Evolutionary conservation across 2,888 invertebrate species (phyloP).

Genomic region (Minunthozetes semirufus): DNA sequence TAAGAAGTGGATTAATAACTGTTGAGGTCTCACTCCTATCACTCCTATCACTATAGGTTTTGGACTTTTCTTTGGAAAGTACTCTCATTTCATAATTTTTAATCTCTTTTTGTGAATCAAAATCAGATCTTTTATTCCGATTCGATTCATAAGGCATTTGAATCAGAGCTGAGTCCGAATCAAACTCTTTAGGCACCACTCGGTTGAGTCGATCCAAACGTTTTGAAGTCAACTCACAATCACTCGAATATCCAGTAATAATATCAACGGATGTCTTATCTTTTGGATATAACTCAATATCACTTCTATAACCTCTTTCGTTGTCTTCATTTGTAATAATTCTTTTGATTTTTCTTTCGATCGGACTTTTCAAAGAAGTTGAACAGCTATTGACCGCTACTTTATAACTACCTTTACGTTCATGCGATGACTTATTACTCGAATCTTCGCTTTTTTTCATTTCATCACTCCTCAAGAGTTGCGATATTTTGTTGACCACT

Average conservation of each 20-base stretch:
- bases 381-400: not conserved
- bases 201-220: not conserved
- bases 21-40: not conserved
- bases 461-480: slow-evolving; percentile 1
- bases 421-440: not conserved
- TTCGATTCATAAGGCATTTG: slow-evolving; percentile 8
- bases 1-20: not conserved
- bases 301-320: slow-evolving; percentile 40
- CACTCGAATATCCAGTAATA: slow-evolving; percentile 40
- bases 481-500: not conserved
- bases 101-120: not conserved
- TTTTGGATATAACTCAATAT: slow-evolving; percentile 39
- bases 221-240: slow-evolving; percentile 37
- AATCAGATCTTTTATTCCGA: not conserved
- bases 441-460: not conserved
- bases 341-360: slow-evolving; percentile 26
- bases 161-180: not conserved
- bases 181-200: not conserved
- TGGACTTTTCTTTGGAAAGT: no score
- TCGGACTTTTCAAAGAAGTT: slow-evolving; percentile 11
- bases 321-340: slow-evolving; percentile 35
- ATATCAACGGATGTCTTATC: slow-evolving; percentile 27
- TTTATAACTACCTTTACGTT: slow-evolving; percentile 21
- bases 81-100: not conserved
- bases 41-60: not conserved